Percentiles rank a stretch among this genome's conserved stretches.
These are phyloP conservation scores for Nanorana parkeri DNA, from an alignment of 2,113 vertebrate genomes.

Conservation along the genomic window DNA sequence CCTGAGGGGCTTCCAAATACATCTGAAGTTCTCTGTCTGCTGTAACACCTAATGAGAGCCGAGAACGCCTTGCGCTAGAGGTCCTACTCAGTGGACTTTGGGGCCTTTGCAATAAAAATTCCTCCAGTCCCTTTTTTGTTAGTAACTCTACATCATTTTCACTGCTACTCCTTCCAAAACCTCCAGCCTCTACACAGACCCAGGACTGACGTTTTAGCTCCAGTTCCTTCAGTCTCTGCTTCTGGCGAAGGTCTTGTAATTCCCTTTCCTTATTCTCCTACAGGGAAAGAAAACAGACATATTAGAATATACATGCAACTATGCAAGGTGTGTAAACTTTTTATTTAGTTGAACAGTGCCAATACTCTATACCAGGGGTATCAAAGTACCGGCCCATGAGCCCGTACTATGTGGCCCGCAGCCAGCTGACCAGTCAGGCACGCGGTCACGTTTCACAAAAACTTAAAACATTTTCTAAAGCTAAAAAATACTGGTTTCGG, in stretches of 20 bases:
- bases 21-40: slow-evolving; percentile 84
- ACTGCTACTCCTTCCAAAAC: slow-evolving; percentile 89
- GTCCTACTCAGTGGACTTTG: slow-evolving; percentile 82
- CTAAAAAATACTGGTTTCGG: no score
- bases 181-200: slow-evolving; percentile 75
- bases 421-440: no score
- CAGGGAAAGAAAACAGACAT: neutral
- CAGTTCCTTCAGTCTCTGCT: slow-evolving; percentile 81
- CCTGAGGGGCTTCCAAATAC: slow-evolving; percentile 82
- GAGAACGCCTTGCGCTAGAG: slow-evolving; percentile 85
- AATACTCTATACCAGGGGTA: neutral
- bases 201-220: slow-evolving; percentile 87
- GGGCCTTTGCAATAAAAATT: slow-evolving; percentile 76
- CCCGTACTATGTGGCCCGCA: no score
- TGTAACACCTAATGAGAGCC: slow-evolving; percentile 77
- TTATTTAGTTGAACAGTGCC: neutral
- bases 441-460: no score
- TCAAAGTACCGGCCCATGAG: neutral
- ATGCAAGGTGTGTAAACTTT: no score
- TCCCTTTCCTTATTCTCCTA: slow-evolving; percentile 90
- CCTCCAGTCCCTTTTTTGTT: slow-evolving; percentile 83
- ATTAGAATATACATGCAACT: no score
- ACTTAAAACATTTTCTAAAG: no score
- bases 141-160: slow-evolving; percentile 91
- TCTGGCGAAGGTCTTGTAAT: slow-evolving; percentile 81